Evolutionary conservation across 53 echinoderm and acorn worm genomes (phyloP).

Genomic region (Crossaster papposus): DNA sequence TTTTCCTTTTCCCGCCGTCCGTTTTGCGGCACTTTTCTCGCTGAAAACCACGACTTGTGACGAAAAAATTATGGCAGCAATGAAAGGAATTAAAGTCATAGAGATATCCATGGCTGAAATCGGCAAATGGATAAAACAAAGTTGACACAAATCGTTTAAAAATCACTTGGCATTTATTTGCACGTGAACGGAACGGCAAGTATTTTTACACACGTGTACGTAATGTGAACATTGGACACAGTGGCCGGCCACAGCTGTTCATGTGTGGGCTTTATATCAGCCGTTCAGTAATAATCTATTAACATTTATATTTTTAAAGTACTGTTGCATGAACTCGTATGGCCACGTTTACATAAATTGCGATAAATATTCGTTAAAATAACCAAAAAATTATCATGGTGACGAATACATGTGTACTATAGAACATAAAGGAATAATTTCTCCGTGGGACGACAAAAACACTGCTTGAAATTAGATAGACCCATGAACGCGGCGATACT

Average conservation of each 20-base stretch:
- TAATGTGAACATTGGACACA: background rate
- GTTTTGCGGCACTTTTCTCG: background rate
- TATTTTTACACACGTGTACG: background rate
- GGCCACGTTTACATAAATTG: too few species aligned
- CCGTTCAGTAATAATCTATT: background rate
- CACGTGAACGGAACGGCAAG: too few species aligned
- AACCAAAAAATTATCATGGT: too few species aligned
- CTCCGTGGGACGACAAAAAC: too few species aligned
- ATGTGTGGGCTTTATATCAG: background rate
- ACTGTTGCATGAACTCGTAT: too few species aligned
- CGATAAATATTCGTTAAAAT: too few species aligned
- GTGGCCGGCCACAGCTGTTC: background rate
- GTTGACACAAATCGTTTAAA: background rate
- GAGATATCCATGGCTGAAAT: slow-evolving; percentile 4
- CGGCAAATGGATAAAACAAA: background rate
- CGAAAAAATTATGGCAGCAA: background rate
- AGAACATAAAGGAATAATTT: too few species aligned
- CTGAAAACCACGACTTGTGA: slow-evolving; percentile 20
- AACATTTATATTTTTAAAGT: too few species aligned
- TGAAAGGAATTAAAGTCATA: background rate
- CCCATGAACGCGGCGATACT: too few species aligned
- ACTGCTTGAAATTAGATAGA: too few species aligned
- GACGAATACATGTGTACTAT: too few species aligned
- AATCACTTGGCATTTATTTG: too few species aligned
- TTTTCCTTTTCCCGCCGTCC: background rate